Evolutionary conservation across 2,797 vertebrate genomes (phyloP).

Genomic region (Pseudochromis fuscus): DNA sequence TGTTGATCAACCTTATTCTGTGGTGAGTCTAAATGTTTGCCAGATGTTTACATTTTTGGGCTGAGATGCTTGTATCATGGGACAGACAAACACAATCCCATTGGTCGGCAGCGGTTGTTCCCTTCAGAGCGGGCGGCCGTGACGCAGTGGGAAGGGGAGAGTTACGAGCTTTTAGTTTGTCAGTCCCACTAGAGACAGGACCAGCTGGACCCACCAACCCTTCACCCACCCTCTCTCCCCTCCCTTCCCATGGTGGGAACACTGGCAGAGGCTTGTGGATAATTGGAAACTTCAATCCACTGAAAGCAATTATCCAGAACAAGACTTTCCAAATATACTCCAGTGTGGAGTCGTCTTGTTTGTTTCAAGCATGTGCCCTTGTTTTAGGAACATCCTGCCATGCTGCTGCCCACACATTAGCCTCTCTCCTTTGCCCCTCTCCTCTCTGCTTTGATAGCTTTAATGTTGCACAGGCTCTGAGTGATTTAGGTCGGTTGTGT

Average conservation of each 20-base stretch:
- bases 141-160: constrained; percentile 67
- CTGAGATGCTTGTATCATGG: constrained; percentile 79
- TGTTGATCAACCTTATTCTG: constrained; percentile 62
- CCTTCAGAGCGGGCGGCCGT: constrained; percentile 53
- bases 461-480: constrained; percentile 46
- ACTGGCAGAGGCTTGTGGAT: constrained; percentile 70
- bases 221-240: constrained; percentile 47
- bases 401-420: constrained; percentile 35
- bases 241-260: constrained; percentile 72
- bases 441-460: constrained; percentile 43
- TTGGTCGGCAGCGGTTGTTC: constrained; percentile 63
- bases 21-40: constrained; percentile 81
- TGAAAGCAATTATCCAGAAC: constrained; percentile 82
- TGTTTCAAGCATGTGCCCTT: constrained; percentile 59
- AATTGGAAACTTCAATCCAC: constrained; percentile 83
- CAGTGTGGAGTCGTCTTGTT: constrained; percentile 63
- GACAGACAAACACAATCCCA: constrained; percentile 70
- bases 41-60: constrained; percentile 86
- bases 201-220: constrained; percentile 73
- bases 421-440: constrained; percentile 25
- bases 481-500: constrained; percentile 26
- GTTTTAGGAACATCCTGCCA: constrained; percentile 56
- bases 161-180: constrained; percentile 64
- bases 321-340: constrained; percentile 82
- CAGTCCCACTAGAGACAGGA: constrained; percentile 68